A percentile compares a stretch with the other conserved stretches of the same genome.
Conservation (phyloP, 2,888 invertebrate genomes). For the Laothoe populi region DNA sequence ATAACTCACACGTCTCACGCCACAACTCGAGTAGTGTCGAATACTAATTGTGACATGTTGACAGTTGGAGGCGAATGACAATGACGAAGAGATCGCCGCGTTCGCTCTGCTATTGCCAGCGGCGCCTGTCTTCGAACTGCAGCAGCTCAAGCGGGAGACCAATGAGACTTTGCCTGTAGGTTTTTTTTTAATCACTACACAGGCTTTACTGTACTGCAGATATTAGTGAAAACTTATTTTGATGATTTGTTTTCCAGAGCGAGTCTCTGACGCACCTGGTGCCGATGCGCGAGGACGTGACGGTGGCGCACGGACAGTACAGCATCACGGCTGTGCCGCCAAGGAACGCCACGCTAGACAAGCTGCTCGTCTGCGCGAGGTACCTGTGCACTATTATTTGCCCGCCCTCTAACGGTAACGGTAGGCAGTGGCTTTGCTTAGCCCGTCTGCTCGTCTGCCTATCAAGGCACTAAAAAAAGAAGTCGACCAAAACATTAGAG, state of each 20-base stretch:
- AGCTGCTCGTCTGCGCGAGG: constrained; percentile 89
- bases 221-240: too few species aligned
- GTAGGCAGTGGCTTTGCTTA: too few species aligned
- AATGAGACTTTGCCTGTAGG: constrained; percentile 45
- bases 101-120: constrained; percentile 92
- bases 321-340: constrained; percentile 73
- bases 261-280: constrained; percentile 58
- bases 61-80: constrained; percentile 50
- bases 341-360: constrained; percentile 65
- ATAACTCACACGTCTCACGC: too few species aligned
- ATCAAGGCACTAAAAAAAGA: too few species aligned
- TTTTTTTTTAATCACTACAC: too few species aligned
- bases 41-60: background rate
- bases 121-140: constrained; percentile 84
- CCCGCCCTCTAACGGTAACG: too few species aligned
- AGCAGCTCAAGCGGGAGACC: constrained; percentile 56
- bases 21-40: too few species aligned
- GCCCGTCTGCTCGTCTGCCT: too few species aligned
- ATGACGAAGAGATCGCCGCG: constrained; percentile 80
- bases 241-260: constrained; percentile 42
- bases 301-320: constrained; percentile 87
- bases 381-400: too few species aligned
- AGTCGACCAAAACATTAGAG: too few species aligned
- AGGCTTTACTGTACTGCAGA: too few species aligned
- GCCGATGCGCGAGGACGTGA: constrained; percentile 78